phyloP scores from a whole-genome alignment of 1,140 invertebrate species.

The Brachionus sp. region DNA sequence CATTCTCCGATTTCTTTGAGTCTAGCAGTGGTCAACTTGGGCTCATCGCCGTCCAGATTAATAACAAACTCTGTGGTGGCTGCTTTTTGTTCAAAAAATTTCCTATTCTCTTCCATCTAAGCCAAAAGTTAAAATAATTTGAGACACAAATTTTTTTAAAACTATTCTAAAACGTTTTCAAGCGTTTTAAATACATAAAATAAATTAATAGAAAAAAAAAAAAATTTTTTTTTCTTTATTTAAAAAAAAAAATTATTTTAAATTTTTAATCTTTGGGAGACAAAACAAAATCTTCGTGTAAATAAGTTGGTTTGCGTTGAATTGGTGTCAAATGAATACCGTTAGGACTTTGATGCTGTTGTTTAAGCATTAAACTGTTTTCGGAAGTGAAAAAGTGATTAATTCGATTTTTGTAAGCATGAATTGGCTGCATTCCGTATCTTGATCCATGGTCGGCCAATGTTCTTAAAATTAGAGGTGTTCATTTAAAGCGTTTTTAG shows the following conservation, averaged over 20 bases:
- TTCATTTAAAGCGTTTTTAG: neutral
- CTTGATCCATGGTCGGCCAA: neutral
- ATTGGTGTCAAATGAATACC: neutral
- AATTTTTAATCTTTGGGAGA: neutral
- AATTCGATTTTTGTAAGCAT: neutral
- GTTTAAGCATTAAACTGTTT: neutral
- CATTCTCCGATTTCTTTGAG: neutral
- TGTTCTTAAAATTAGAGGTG: neutral
- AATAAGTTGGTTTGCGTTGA: neutral
- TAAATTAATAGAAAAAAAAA: neutral
- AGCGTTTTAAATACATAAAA: neutral
- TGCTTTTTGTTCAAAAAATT: conserved; percentile 37
- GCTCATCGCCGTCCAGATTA: conserved; percentile 3
- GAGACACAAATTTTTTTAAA: neutral
- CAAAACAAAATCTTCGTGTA: conserved; percentile 16
- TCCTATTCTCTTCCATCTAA: conserved; percentile 32
- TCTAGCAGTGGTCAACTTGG: neutral
- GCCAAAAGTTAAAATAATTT: neutral
- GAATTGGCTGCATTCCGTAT: neutral
- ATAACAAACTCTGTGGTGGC: neutral
- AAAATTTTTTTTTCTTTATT: neutral
- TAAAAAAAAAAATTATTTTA: neutral
- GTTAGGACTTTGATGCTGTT: neutral
- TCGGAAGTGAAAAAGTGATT: conserved; percentile 3
- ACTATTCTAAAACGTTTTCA: conserved; percentile 6